phyloP scores from a whole-genome alignment of 2,113 vertebrate species.

The Piliocolobus tephrosceles region DNA sequence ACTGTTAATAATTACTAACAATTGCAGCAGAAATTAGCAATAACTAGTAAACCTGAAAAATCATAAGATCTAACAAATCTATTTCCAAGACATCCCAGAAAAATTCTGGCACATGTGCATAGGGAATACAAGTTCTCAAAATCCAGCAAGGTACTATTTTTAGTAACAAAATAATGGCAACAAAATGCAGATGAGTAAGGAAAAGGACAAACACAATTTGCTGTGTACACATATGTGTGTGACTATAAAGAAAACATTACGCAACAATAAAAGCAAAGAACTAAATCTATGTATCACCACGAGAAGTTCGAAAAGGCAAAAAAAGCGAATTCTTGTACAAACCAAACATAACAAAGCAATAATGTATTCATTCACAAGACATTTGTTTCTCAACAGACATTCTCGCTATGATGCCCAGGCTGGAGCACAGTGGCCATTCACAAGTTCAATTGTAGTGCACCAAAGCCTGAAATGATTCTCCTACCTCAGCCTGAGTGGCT shows the following conservation, averaged over 20 bases:
- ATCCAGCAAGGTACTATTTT: neutral
- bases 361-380: neutral
- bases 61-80: neutral
- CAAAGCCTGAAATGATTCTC: too few species aligned
- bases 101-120: neutral
- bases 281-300: neutral
- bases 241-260: accelerated
- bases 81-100: neutral
- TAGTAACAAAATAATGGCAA: neutral
- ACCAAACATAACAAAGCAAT: neutral
- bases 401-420: neutral
- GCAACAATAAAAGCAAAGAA: neutral
- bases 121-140: neutral
- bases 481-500: too few species aligned
- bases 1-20: neutral
- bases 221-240: accelerated
- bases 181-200: neutral
- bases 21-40: neutral
- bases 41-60: neutral
- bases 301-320: neutral
- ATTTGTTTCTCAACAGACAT: neutral
- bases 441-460: neutral
- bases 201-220: neutral
- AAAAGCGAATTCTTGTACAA: neutral
- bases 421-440: neutral